These are phyloP conservation scores for Anticlea derivata DNA, from an alignment of 2,888 invertebrate genomes.

Conservation along the genomic window DNA sequence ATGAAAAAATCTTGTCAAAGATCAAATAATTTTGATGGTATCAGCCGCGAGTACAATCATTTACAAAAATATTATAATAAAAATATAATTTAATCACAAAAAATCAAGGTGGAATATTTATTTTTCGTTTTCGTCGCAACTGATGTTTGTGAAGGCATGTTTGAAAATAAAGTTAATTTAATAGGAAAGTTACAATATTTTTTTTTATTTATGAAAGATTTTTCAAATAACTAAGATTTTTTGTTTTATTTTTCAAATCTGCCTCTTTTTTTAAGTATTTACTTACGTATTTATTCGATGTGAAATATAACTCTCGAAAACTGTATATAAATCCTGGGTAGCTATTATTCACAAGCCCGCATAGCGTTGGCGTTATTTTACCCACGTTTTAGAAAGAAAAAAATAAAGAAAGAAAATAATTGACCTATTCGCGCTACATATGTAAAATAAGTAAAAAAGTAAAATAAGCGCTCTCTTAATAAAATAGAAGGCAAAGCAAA, in stretches of 20 bases:
- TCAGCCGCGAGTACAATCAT: constrained; percentile 53
- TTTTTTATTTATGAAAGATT: background rate
- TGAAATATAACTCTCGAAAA: constrained; percentile 11
- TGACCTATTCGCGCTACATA: no score
- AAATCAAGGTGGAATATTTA: no score
- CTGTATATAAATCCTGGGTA: no score
- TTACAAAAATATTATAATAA: background rate
- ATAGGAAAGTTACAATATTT: background rate
- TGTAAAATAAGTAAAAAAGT: no score
- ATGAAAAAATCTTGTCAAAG: constrained; percentile 21
- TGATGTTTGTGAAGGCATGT: constrained; percentile 13
- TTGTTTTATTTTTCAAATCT: constrained; percentile 8
- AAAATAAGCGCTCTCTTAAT: no score
- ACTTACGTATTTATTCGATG: background rate
- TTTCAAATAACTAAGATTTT: background rate
- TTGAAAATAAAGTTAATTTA: constrained; percentile 7
- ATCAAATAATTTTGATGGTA: constrained; percentile 18
- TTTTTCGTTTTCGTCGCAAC: constrained; percentile 17
- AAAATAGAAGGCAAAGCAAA: no score
- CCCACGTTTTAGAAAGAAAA: no score
- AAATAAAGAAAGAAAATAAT: no score
- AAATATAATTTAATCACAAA: background rate
- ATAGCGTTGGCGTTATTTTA: no score
- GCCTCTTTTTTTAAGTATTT: no score
- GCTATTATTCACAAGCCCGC: no score